Conservation (phyloP, 2,888 invertebrate genomes). For the Cheilosia vernalis region DNA sequence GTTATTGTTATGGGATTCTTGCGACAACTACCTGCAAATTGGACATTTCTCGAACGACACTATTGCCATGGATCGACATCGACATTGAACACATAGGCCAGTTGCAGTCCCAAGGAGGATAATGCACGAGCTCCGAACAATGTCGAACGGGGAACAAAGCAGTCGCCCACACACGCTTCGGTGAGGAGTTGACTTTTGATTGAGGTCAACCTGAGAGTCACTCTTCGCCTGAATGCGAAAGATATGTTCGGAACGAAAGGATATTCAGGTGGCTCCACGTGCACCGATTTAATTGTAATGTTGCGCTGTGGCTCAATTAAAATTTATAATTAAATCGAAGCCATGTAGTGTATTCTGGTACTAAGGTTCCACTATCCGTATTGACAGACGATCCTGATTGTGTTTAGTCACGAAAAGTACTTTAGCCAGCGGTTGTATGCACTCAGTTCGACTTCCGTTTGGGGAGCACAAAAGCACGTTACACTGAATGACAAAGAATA, state of each 20-base stretch:
- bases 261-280: constrained; percentile 38
- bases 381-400: constrained; percentile 47
- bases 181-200: constrained; percentile 58
- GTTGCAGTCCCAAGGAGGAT: constrained; percentile 14
- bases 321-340: constrained; percentile 66
- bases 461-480: constrained; percentile 51
- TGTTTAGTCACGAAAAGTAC: constrained; percentile 67
- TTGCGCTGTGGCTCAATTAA: constrained; percentile 62
- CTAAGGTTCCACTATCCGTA: constrained; percentile 6
- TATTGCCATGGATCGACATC: constrained; percentile 22
- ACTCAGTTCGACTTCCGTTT: constrained; percentile 65
- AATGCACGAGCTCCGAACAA: constrained; percentile 22
- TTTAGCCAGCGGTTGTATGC: constrained; percentile 28
- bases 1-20: constrained; percentile 64
- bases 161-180: constrained; percentile 53
- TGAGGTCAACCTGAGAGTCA: constrained; percentile 55
- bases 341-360: constrained; percentile 20
- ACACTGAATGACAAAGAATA: constrained; percentile 67
- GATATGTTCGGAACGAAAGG: constrained; percentile 15
- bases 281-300: constrained; percentile 52
- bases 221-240: constrained; percentile 24
- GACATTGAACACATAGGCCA: constrained; percentile 41
- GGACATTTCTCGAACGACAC: constrained; percentile 61
- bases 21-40: constrained; percentile 71
- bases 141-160: constrained; percentile 49